Evolutionary conservation across 2,113 vertebrate species (phyloP), one percentile per base, ranked within the genome.

Genomic region (Clupea harengus): DNA sequence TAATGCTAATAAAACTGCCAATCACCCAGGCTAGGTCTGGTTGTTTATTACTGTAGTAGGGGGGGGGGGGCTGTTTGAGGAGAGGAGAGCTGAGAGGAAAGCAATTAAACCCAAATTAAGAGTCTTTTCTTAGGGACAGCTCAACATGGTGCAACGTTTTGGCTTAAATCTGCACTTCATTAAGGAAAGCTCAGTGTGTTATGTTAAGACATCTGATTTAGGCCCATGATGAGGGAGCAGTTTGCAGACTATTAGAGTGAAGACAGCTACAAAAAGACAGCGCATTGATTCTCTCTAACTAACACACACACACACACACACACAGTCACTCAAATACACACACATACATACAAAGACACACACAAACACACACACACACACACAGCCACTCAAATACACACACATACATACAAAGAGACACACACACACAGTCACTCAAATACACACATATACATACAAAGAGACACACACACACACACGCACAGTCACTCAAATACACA

Each of bases 1-100:
- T 39, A 78, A 78, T 28, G 72, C 72, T 78, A 44, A 78, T 78
- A 39, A 78, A 39, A 39, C 25, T 78, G 72, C 72, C 72, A 78
- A 17, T 78, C 72, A 78, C 0, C 10, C 72, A 39, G 4, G 72
- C 32, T 78, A 32, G 28, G 11, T 39, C 72, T 78, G 25, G 28
- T 78, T 3, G 72, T 78, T 78, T 32, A 39, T 78, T 78, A 78
- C 25, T 5, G 72, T 25, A n/a, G 39, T 39, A 2, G 4, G 17
- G 54, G 54, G 4, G 54, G 54, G 18, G 25, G 8, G 60, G 11
- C n/a, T 25, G 22, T 75, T 75, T 75, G 10, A 67, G 67, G n/a
- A n/a, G n/a, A n/a, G n/a, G n/a, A n/a, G n/a, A n/a, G 72, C 32
- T 78, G 72, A 39, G 13, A 32, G 72, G 28, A 78, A 78, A 4